phyloP scores from a whole-genome alignment of 2,113 vertebrate species.

The Gadus chalcogrammus region DNA sequence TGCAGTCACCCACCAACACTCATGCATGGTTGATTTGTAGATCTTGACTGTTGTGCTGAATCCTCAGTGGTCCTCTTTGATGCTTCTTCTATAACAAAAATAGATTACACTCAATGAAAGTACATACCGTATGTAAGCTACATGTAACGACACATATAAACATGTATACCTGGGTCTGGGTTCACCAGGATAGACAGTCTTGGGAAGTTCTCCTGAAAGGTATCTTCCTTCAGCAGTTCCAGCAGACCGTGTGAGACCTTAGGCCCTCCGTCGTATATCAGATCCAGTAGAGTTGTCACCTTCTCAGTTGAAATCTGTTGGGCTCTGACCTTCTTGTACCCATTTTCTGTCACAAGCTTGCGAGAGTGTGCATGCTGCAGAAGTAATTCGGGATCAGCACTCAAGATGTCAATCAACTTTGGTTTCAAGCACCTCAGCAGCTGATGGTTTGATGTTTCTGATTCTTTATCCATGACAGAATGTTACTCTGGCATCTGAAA shows the following conservation, averaged over 20 bases:
- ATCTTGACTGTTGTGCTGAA: no score
- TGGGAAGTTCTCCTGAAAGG: conserved; percentile 64
- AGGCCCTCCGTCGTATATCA: conserved; percentile 53
- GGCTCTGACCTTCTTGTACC: conserved; percentile 63
- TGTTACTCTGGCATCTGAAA: conserved; percentile 3
- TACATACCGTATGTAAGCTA: no score
- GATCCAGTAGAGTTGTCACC: conserved; percentile 67
- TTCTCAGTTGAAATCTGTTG: conserved; percentile 44
- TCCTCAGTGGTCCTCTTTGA: no score
- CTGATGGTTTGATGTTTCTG: conserved; percentile 20
- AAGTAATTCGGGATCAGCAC: conserved; percentile 61
- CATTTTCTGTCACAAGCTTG: conserved; percentile 43
- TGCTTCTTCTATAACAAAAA: no score
- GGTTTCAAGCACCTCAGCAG: conserved; percentile 54
- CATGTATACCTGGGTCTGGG: conserved; percentile 40
- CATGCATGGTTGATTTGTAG: no score
- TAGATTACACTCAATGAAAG: no score
- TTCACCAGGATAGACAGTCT: conserved; percentile 50
- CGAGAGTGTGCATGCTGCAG: conserved; percentile 66
- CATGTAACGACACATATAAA: background rate
- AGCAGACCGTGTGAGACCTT: conserved; percentile 35
- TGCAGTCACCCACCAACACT: no score
- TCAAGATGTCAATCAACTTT: conserved; percentile 60
- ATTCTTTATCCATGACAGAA: conserved; percentile 44
- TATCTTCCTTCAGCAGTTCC: conserved; percentile 43